A percentile compares a stretch with the other conserved stretches of the same genome.
phyloP scores from a whole-genome alignment of 1,140 invertebrate species.

The Drosophila kurseongensis region DNA sequence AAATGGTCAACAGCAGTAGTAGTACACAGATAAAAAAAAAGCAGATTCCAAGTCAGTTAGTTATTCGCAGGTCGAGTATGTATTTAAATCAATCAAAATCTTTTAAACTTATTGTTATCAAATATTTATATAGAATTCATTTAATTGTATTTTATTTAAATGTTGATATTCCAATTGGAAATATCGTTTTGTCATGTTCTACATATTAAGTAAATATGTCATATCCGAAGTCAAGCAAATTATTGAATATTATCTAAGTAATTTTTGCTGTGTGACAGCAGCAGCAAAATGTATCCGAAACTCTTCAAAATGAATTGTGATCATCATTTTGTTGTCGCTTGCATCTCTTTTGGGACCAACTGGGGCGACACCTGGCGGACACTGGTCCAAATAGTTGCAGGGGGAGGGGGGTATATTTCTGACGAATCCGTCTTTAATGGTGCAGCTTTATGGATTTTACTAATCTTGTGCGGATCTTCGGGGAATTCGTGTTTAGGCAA shows the following conservation, averaged over 20 bases:
- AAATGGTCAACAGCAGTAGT: slow-evolving; percentile 33
- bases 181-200: no score
- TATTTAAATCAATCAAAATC: no score
- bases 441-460: background rate
- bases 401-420: background rate
- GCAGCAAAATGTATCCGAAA: slow-evolving; percentile 32
- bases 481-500: background rate
- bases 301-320: slow-evolving; percentile 45
- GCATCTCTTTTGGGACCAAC: slow-evolving; percentile 21
- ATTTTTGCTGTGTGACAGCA: background rate
- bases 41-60: no score
- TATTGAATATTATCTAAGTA: no score
- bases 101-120: no score
- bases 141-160: background rate
- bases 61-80: no score
- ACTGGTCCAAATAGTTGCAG: slow-evolving; percentile 1
- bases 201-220: no score
- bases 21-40: slow-evolving; percentile 1
- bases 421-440: background rate
- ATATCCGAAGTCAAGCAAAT: no score
- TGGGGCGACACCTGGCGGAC: slow-evolving; percentile 25
- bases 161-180: no score
- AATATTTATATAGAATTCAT: no score
- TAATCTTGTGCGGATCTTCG: background rate
- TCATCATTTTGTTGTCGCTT: slow-evolving; percentile 25